Evolutionary conservation across 2,113 vertebrate genomes (phyloP).

Genomic region (Cyprinodon tularosa): DNA sequence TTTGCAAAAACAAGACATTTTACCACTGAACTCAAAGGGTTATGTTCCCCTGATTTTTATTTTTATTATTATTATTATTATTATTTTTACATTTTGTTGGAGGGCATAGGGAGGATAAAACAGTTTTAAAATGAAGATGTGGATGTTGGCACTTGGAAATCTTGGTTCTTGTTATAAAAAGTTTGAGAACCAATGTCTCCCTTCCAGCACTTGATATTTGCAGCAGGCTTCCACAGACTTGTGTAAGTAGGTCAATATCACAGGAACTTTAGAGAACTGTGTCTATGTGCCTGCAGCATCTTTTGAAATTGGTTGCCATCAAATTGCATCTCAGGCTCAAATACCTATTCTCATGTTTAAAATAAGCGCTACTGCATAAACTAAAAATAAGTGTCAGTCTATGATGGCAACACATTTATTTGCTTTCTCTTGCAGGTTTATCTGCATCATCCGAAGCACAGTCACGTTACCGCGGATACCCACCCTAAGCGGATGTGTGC

Average conservation of each 20-base stretch:
- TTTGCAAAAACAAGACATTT: too few species aligned
- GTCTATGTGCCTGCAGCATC: conserved; percentile 49
- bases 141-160: background rate
- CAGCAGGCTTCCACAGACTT: conserved; percentile 38
- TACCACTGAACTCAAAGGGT: too few species aligned
- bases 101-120: too few species aligned
- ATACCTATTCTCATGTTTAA: conserved; percentile 5
- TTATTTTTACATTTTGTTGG: too few species aligned
- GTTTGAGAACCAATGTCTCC: background rate
- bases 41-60: too few species aligned
- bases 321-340: conserved; percentile 17
- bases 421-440: conserved; percentile 8
- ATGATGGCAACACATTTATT: background rate
- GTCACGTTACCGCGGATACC: conserved; percentile 56
- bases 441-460: conserved; percentile 4
- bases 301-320: conserved; percentile 47
- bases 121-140: background rate
- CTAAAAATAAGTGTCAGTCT: conserved; percentile 1
- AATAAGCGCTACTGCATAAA: background rate
- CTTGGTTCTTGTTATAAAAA: background rate
- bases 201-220: conserved; percentile 37
- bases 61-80: too few species aligned
- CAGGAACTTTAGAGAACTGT: conserved; percentile 58
- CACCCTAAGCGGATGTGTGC: conserved; percentile 38
- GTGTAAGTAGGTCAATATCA: conserved; percentile 74